These are phyloP conservation scores for Epizoanthus stellaris DNA, from an alignment of 92 coral and sea anemone species.

Conservation along the genomic window DNA sequence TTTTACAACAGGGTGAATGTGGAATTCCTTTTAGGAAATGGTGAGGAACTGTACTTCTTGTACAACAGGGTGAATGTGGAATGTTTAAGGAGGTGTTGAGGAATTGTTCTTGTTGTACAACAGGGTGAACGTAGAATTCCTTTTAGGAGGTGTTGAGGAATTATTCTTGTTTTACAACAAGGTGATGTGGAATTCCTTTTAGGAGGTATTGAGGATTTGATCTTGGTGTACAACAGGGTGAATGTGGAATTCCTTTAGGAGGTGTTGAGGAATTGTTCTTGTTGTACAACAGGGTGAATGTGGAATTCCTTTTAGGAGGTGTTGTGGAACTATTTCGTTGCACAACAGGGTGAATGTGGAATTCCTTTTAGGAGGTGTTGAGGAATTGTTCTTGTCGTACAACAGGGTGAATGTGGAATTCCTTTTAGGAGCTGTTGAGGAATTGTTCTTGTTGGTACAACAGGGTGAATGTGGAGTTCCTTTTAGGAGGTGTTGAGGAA, in stretches of 20 bases:
- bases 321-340: background rate
- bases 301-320: background rate
- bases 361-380: too few species aligned
- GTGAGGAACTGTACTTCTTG: too few species aligned
- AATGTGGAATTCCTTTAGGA: background rate
- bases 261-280: slow-evolving; percentile 62
- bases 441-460: slow-evolving; percentile 73
- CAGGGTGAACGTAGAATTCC: slow-evolving; percentile 52
- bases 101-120: slow-evolving; percentile 77
- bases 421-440: slow-evolving; percentile 43
- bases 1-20: too few species aligned
- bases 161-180: background rate
- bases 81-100: slow-evolving; percentile 37
- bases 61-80: too few species aligned
- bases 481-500: too few species aligned
- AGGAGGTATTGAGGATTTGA: slow-evolving; percentile 52
- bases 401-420: slow-evolving; percentile 1
- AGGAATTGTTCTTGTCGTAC: too few species aligned
- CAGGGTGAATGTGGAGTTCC: slow-evolving; percentile 47
- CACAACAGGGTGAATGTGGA: background rate
- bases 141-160: background rate
- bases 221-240: slow-evolving; percentile 76
- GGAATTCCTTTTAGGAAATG: too few species aligned
- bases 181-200: slow-evolving; percentile 30
- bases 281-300: slow-evolving; percentile 67